Evolutionary conservation across 2,888 invertebrate genomes (phyloP).

Genomic region (Eulithis prunata): DNA sequence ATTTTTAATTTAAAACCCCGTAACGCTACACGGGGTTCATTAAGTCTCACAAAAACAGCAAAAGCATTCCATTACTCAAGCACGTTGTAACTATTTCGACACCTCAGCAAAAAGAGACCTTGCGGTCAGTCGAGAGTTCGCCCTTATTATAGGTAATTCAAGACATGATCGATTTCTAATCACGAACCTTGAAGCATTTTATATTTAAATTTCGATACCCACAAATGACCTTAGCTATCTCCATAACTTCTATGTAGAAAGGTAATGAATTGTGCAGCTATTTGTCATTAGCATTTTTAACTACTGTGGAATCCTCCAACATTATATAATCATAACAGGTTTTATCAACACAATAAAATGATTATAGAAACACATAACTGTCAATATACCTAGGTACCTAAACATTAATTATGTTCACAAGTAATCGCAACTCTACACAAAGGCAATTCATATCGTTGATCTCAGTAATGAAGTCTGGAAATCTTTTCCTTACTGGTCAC

Average conservation of each 20-base stretch:
- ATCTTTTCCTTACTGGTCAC: too few species aligned
- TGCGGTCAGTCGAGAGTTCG: constrained; percentile 62
- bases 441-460: too few species aligned
- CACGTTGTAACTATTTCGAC: constrained; percentile 59
- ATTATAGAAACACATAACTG: too few species aligned
- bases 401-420: too few species aligned
- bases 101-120: constrained; percentile 69
- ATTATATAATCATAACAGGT: background rate
- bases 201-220: constrained; percentile 33
- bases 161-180: constrained; percentile 71
- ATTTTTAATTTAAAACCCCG: background rate
- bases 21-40: background rate
- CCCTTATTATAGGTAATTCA: constrained; percentile 71
- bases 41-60: constrained; percentile 26
- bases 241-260: constrained; percentile 32
- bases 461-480: too few species aligned
- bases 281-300: constrained; percentile 1
- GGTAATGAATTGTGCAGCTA: constrained; percentile 11
- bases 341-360: too few species aligned
- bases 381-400: too few species aligned
- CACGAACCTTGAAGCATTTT: constrained; percentile 56
- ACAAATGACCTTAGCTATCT: constrained; percentile 25
- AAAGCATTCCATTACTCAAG: constrained; percentile 53
- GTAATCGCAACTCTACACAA: too few species aligned
- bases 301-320: background rate